These are phyloP conservation scores for Gnatocerus cornutus DNA, from an alignment of 2,888 invertebrate genomes.

Conservation along the genomic window DNA sequence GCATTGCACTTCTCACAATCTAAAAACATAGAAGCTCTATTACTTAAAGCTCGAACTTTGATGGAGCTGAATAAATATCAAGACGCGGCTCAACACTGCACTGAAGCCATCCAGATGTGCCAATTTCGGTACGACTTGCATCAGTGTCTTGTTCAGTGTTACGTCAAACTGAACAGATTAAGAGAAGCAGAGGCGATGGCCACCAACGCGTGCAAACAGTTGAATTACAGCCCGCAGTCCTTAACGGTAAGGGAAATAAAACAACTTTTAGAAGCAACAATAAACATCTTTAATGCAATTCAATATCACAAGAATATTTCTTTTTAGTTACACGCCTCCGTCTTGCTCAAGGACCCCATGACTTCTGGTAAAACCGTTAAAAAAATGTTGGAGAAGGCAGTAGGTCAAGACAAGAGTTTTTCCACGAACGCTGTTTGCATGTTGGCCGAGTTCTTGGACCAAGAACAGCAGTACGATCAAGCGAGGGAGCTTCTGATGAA, in stretches of 20 bases:
- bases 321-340: slow-evolving; percentile 82
- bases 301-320: slow-evolving; percentile 4
- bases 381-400: slow-evolving; percentile 81
- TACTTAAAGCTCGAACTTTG: slow-evolving; percentile 82
- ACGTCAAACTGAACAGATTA: slow-evolving; percentile 78
- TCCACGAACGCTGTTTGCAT: slow-evolving; percentile 80
- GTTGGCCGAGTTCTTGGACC: slow-evolving; percentile 81
- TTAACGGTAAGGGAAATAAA: slow-evolving; percentile 76
- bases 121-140: slow-evolving; percentile 80
- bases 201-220: slow-evolving; percentile 80
- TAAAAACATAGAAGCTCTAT: slow-evolving; percentile 80
- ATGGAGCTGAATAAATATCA: slow-evolving; percentile 79
- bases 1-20: slow-evolving; percentile 75
- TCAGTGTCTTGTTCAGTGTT: slow-evolving; percentile 85
- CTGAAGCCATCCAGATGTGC: slow-evolving; percentile 78
- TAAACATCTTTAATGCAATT: slow-evolving; percentile 30
- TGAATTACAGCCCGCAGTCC: slow-evolving; percentile 82
- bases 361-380: slow-evolving; percentile 76
- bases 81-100: slow-evolving; percentile 79
- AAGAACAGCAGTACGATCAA: slow-evolving; percentile 78
- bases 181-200: slow-evolving; percentile 84
- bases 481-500: slow-evolving; percentile 81
- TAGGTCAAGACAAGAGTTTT: slow-evolving; percentile 81
- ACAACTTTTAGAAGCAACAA: slow-evolving; percentile 7
- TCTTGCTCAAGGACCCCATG: slow-evolving; percentile 80